These are phyloP conservation scores for Pluvianellus socialis DNA, from an alignment of 2,113 vertebrate species.

Conservation along the genomic window DNA sequence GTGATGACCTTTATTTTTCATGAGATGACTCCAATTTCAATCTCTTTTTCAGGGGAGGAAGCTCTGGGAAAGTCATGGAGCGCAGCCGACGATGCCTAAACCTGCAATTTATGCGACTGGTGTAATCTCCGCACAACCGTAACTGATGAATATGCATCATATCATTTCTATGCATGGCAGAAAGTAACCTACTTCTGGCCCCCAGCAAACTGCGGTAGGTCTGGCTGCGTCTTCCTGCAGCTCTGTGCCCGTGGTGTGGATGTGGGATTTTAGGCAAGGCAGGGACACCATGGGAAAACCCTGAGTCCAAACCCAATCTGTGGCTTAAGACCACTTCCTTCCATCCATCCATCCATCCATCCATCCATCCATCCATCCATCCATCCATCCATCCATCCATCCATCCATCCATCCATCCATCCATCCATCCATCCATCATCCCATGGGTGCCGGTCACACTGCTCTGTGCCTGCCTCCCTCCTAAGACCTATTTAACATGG, in stretches of 20 bases:
- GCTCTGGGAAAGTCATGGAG: constrained; percentile 13
- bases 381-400: neutral
- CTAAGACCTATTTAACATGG: neutral
- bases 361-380: neutral
- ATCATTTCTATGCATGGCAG: constrained; percentile 6
- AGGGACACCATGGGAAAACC: rapidly evolving
- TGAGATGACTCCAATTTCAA: neutral
- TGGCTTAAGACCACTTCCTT: neutral
- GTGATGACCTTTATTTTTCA: neutral
- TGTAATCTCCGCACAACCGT: neutral
- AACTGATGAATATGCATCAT: constrained; percentile 61
- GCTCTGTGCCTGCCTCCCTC: neutral
- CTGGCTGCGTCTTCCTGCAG: neutral
- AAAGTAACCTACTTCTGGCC: constrained; percentile 60
- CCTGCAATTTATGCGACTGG: constrained; percentile 33
- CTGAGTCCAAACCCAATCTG: neutral
- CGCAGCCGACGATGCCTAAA: constrained; percentile 17
- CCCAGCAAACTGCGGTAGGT: neutral
- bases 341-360: neutral
- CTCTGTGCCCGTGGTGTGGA: neutral
- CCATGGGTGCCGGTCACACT: rapidly evolving
- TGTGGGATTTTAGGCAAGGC: neutral
- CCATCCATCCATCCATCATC: neutral
- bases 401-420: neutral
- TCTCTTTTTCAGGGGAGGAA: neutral